Evolutionary conservation across 2,888 invertebrate species (phyloP), one percentile per base, ranked within the genome.

Genomic region (Limnephilus lunatus): DNA sequence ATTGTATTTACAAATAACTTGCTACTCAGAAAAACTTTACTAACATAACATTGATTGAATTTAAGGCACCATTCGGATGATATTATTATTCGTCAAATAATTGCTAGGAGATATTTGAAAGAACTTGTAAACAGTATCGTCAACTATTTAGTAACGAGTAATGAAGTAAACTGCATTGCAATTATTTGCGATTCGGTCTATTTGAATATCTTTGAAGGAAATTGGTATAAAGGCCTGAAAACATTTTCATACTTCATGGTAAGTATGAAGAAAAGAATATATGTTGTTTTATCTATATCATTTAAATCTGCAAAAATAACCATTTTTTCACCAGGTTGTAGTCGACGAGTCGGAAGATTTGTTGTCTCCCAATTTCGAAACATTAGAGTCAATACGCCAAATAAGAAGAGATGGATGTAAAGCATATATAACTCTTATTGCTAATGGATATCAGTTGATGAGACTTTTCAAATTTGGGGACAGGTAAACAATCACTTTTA

Each of bases 381-480:
- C 97, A 0, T 94, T 97, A 93, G 95, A 96, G 92, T 95, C 97
- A 0, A 94, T 98, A 91, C 94, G 96, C 48, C 96, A 96, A 94
- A 96, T 97, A 9, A 97, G 97, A 94, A 96, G 95, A 92, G 96
- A 97, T 90, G 97, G 97, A 35, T 98, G 98, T 94, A 97, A 97
- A 94, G 95, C 97, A 7, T 98, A 98, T 94, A 95, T 98, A 53
- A 97, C 98, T 92, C 95, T 98, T 15, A 95, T 98, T 35, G 95
- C 98, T 0, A 98, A 98, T 95, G 98, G 97, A 0, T 94, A 97
- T 89, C 97, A 98, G 95, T 96, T 97, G 1, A 95, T 97, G 0
- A 95, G 97, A 92, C 96, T 98, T 48, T 94, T 98, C n/a, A 95
- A 95, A 94, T 98, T 97, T 95, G 97, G 97, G 0, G 98, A 98